Conservation (phyloP, 2,888 invertebrate species). For the Lepidocyrtoides sp. region DNA sequence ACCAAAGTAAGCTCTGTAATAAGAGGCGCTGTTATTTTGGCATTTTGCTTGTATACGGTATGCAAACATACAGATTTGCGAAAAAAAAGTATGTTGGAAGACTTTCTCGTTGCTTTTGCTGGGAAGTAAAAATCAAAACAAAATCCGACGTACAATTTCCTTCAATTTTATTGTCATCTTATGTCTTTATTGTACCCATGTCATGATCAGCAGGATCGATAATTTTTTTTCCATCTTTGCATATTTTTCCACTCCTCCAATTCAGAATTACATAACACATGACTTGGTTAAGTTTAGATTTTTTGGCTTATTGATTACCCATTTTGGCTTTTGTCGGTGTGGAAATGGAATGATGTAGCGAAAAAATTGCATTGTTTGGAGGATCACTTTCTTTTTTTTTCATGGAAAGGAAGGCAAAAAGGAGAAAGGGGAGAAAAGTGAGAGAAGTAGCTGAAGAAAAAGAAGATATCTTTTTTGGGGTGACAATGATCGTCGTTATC, state of each 20-base stretch:
- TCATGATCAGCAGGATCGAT: constrained; percentile 17
- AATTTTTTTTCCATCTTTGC: constrained; percentile 22
- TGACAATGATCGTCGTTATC: constrained; percentile 35
- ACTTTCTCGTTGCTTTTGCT: neutral
- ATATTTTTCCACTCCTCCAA: neutral
- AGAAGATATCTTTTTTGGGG: neutral
- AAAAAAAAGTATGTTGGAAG: neutral
- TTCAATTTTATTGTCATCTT: constrained; percentile 30
- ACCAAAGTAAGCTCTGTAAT: neutral
- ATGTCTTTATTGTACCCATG: neutral
- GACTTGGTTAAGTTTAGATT: neutral
- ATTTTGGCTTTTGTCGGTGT: constrained; percentile 19
- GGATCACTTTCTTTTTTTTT: constrained; percentile 20
- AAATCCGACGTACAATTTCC: neutral
- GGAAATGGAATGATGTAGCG: constrained; percentile 45
- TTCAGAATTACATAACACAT: constrained; percentile 2
- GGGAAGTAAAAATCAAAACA: neutral
- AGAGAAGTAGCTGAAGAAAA: neutral
- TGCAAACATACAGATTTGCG: too few species aligned
- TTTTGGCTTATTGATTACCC: constrained; percentile 55
- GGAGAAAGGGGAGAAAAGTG: neutral
- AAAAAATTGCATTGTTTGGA: constrained; percentile 59
- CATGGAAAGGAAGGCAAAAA: constrained; percentile 6
- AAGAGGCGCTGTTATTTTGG: neutral
- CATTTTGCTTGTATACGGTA: neutral